These are phyloP conservation scores for Clarias pachynema DNA, from an alignment of 2,797 vertebrate species.

Conservation along the genomic window DNA sequence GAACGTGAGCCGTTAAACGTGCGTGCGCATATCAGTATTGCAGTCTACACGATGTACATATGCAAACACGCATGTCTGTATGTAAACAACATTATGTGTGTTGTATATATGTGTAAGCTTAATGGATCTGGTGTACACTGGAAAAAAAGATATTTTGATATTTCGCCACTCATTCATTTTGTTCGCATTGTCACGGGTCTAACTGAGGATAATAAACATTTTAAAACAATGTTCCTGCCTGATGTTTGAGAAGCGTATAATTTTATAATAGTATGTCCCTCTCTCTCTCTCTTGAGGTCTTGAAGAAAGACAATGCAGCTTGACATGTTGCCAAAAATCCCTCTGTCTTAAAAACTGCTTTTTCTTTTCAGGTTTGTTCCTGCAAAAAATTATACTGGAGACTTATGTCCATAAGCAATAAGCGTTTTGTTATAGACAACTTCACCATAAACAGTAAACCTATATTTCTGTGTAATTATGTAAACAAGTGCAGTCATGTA, in stretches of 20 bases:
- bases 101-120: conserved; percentile 71
- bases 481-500: not conserved
- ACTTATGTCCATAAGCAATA: not conserved
- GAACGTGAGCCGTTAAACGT: not conserved
- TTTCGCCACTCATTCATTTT: conserved; percentile 70
- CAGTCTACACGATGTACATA: conserved; percentile 38
- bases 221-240: conserved; percentile 69
- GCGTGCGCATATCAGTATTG: conserved; percentile 31
- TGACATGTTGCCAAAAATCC: not conserved
- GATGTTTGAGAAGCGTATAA: not conserved
- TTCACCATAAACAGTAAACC: not conserved
- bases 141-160: conserved; percentile 69
- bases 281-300: not conserved
- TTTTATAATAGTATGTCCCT: not conserved
- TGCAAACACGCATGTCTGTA: conserved; percentile 64
- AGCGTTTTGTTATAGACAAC: not conserved
- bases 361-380: not conserved
- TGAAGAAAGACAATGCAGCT: not conserved
- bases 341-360: not conserved
- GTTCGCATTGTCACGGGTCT: conserved; percentile 70
- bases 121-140: conserved; percentile 81
- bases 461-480: not conserved
- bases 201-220: conserved; percentile 77
- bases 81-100: conserved; percentile 55
- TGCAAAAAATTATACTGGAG: not conserved